These are phyloP conservation scores for Thaumetopoea pityocampa DNA, from an alignment of 1,140 invertebrate species.

Conservation along the genomic window DNA sequence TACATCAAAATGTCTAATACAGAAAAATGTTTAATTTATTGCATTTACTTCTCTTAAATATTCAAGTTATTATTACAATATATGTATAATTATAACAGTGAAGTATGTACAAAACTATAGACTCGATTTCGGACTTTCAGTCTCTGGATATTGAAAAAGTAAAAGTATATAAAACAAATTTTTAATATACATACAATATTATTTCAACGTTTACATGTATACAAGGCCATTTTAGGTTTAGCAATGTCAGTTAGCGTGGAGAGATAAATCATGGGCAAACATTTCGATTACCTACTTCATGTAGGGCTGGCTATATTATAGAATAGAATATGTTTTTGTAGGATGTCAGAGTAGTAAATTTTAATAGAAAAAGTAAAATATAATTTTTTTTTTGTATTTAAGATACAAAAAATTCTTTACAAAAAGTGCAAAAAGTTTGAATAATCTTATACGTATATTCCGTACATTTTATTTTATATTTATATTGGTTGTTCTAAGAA, in stretches of 20 bases:
- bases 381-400: too few relatives aligned
- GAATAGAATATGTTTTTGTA: neutral
- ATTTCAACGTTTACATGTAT: constrained; percentile 52
- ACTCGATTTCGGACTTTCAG: constrained; percentile 74
- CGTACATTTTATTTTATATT: too few relatives aligned
- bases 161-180: constrained; percentile 58
- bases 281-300: constrained; percentile 10
- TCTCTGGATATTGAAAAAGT: constrained; percentile 65
- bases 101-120: constrained; percentile 72
- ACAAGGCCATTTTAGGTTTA: constrained; percentile 56
- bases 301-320: constrained; percentile 21
- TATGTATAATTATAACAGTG: constrained; percentile 65
- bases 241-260: constrained; percentile 22
- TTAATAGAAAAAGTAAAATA: too few relatives aligned
- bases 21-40: constrained; percentile 72
- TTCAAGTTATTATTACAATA: constrained; percentile 58
- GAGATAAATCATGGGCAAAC: constrained; percentile 25
- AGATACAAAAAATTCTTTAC: too few relatives aligned
- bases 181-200: constrained; percentile 51
- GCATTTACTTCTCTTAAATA: constrained; percentile 63
- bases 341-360: too few relatives aligned
- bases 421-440: too few relatives aligned
- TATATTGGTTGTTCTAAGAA: too few relatives aligned
- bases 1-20: constrained; percentile 61
- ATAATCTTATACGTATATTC: too few relatives aligned